Evolutionary conservation across 64 coral and sea anemone species (phyloP), one percentile per base, ranked within the genome.

Genomic region (Anthopleura sola): DNA sequence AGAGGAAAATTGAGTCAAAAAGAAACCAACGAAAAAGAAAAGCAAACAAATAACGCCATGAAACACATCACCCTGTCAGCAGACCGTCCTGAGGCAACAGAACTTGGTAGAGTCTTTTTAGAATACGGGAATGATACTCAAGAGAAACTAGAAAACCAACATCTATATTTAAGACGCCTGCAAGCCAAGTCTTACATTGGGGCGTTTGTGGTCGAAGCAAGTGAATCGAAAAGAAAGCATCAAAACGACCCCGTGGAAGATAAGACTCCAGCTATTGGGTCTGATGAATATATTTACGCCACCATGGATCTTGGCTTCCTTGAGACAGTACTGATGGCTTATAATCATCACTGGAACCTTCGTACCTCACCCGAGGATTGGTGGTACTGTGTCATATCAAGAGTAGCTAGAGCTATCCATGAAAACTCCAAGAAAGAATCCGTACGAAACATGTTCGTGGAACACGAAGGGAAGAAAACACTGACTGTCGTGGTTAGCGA

Each of bases 311-410:
- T 56, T 60, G 91, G 91, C 19, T 48, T 93, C 36, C 88, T 93
- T 80, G 49, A 77, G 0, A 55, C 91, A 13, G 36, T 88, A 31
- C 8, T 93, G 6, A 88, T 64, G 49, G 74, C 86, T 17, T 93
- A 93, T 37, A 88, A 93, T 44, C 55, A 85, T 53, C 91, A 93
- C 82, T 93, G 91, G 81, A 88, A 80, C n/a, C 82, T 93, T 6
- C 29, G 91, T 71, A 88, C 81, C 20, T 92, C 91, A 4, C 91
- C 91, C 16, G 91, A 92, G 6, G 91, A 92, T 47, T 92, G 91
- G 91, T 92, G 91, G 91, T 93, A 78, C 34, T 48, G 86, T 49
- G 86, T 93, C 0, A 85, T 79, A 19, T 88, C 55, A 29, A 68
- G 49, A 78, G 82, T 93, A 3, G 86, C 86, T 21, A 31, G 37